phyloP scores from a whole-genome alignment of 2,888 invertebrate species.

The Nowickia ferox region DNA sequence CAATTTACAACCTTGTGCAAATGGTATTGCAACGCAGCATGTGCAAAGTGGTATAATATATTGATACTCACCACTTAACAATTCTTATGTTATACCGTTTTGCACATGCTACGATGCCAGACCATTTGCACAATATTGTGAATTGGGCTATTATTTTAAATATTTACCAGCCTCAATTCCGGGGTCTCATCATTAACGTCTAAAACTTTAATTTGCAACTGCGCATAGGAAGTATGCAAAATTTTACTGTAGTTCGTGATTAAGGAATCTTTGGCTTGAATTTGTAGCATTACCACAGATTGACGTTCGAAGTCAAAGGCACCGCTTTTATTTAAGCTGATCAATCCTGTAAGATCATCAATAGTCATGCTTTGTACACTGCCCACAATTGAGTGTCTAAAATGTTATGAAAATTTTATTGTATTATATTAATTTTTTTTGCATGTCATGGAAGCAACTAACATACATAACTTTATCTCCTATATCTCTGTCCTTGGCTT shows the following conservation, averaged over 20 bases:
- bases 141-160: not conserved
- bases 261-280: constrained; percentile 84
- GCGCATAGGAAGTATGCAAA: constrained; percentile 82
- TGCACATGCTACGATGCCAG: too few species aligned
- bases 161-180: constrained; percentile 85
- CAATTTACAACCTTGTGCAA: too few species aligned
- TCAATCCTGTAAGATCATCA: constrained; percentile 84
- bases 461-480: constrained; percentile 85
- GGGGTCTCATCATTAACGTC: constrained; percentile 91
- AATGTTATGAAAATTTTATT: not conserved
- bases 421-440: not conserved
- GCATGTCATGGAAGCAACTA: not conserved
- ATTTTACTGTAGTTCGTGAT: constrained; percentile 73
- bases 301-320: constrained; percentile 87
- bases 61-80: too few species aligned
- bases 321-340: constrained; percentile 84
- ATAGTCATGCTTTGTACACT: constrained; percentile 84
- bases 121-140: too few species aligned
- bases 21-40: too few species aligned
- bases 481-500: constrained; percentile 86
- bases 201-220: constrained; percentile 85
- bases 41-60: too few species aligned
- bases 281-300: constrained; percentile 84
- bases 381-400: constrained; percentile 85
- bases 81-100: too few species aligned